A percentile compares a stretch with the other conserved stretches of the same genome.
These are phyloP conservation scores for Sphenodon punctatus DNA, from an alignment of 2,797 vertebrate species.

Conservation along the genomic window DNA sequence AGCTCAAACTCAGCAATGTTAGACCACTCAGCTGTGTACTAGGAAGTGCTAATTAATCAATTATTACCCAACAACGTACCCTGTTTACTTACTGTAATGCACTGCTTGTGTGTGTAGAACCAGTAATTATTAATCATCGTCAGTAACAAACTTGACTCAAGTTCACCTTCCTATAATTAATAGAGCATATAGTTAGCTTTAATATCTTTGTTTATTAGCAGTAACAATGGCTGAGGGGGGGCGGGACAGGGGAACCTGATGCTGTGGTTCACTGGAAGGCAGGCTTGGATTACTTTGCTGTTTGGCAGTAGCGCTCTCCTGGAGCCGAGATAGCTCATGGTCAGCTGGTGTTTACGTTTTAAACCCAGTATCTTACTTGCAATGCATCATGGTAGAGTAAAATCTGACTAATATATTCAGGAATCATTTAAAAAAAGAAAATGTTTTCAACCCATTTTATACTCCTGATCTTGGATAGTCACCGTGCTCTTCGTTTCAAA, in stretches of 20 bases:
- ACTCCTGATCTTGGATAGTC: background rate
- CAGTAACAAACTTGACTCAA: conserved; percentile 68
- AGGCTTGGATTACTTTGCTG: background rate
- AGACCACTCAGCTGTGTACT: conserved; percentile 61
- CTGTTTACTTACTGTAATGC: conserved; percentile 70
- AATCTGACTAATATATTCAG: background rate
- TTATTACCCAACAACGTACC: conserved; percentile 57
- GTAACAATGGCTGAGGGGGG: background rate
- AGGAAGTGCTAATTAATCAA: conserved; percentile 76
- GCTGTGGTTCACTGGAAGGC: background rate
- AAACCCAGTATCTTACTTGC: background rate
- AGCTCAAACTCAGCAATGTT: conserved; percentile 68
- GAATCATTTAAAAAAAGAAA: background rate
- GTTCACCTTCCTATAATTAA: conserved; percentile 76
- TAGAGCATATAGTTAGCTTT: conserved; percentile 61
- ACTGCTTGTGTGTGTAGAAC: conserved; percentile 51
- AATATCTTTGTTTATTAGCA: conserved; percentile 48
- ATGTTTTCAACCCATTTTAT: background rate
- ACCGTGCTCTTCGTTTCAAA: background rate
- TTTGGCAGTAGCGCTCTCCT: background rate
- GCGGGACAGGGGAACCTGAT: background rate
- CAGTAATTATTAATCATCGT: conserved; percentile 75
- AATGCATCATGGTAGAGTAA: background rate
- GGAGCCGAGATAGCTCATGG: background rate
- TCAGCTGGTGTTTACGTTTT: background rate